phyloP scores from a whole-genome alignment of 2,113 vertebrate species.

The Girardinichthys multiradiatus region DNA sequence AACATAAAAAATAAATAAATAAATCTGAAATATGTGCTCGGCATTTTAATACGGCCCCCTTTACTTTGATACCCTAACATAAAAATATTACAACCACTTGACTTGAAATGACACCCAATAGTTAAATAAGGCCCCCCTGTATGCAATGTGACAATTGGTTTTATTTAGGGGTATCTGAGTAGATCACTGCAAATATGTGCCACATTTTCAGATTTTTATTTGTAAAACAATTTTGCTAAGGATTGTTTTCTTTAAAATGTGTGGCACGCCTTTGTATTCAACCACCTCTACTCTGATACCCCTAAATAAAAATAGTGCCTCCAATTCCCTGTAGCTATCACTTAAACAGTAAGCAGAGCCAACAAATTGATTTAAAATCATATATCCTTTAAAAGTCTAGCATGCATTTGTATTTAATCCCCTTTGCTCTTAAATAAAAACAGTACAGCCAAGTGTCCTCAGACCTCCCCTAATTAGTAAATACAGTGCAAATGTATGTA shows the following conservation, averaged over 20 bases:
- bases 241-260: background rate
- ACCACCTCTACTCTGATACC: background rate
- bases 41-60: background rate
- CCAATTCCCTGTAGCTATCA: too few relatives aligned
- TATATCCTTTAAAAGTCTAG: too few relatives aligned
- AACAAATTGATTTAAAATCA: too few relatives aligned
- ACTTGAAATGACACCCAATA: background rate
- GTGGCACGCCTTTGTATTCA: background rate
- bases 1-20: background rate
- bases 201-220: background rate
- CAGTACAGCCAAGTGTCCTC: too few relatives aligned
- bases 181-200: background rate
- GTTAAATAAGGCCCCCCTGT: background rate
- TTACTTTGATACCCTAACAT: background rate
- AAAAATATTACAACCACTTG: background rate
- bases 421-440: too few relatives aligned
- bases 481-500: too few relatives aligned
- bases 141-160: background rate
- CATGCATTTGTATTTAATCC: too few relatives aligned
- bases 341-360: too few relatives aligned
- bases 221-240: background rate
- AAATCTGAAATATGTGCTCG: background rate
- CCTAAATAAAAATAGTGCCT: background rate
- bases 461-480: too few relatives aligned
- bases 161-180: background rate